Evolutionary conservation across 2,113 vertebrate genomes (phyloP).

Genomic region (Tenrec ecaudatus): DNA sequence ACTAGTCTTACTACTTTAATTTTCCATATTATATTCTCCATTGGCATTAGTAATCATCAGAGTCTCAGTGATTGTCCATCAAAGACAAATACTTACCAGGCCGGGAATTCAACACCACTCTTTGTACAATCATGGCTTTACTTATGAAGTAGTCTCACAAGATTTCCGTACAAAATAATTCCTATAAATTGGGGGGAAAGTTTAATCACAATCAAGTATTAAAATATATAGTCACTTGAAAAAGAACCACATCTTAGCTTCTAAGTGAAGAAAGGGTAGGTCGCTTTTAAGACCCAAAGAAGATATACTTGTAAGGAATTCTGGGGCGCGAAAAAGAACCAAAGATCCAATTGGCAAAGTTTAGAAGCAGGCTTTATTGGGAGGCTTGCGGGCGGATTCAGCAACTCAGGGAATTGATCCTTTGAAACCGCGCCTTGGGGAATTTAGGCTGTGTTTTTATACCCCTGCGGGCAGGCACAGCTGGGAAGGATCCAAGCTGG

Average conservation of each 20-base stretch:
- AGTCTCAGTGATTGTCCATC: slow-evolving; percentile 37
- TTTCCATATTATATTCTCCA: slow-evolving; percentile 49
- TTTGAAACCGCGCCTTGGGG: too few species aligned
- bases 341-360: too few species aligned
- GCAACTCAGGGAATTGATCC: too few species aligned
- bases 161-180: slow-evolving; percentile 56
- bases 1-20: slow-evolving; percentile 21
- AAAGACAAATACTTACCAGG: slow-evolving; percentile 89
- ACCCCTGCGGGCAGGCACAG: too few species aligned
- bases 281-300: slow-evolving; percentile 35
- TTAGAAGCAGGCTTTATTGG: too few species aligned
- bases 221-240: slow-evolving; percentile 45
- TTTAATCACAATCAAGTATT: slow-evolving; percentile 49
- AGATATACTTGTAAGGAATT: too few species aligned
- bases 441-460: too few species aligned
- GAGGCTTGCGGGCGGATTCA: too few species aligned
- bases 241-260: slow-evolving; percentile 38
- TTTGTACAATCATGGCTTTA: slow-evolving; percentile 86
- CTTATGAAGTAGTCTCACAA: slow-evolving; percentile 50
- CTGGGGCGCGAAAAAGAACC: too few species aligned
- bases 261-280: slow-evolving; percentile 25
- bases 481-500: too few species aligned
- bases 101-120: slow-evolving; percentile 91
- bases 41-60: slow-evolving; percentile 45
- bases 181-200: slow-evolving; percentile 61